Percentiles rank a stretch among this genome's conserved stretches.
These are phyloP conservation scores for Lophochroa leadbeateri DNA, from an alignment of 2,113 vertebrate species.

Conservation along the genomic window DNA sequence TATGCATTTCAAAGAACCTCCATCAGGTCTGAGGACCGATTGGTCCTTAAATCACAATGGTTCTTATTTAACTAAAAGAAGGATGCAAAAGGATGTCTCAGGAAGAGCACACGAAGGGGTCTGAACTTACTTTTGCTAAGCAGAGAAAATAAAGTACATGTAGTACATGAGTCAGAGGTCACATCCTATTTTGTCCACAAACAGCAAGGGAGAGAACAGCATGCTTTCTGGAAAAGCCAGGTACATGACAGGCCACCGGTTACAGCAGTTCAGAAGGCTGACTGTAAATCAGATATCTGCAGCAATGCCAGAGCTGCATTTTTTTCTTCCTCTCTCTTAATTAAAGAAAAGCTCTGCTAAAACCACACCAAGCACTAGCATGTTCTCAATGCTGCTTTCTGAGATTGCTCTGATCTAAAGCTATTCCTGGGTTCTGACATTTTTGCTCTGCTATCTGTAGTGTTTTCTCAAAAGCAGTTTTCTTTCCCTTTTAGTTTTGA, in stretches of 20 bases:
- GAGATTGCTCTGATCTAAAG: neutral
- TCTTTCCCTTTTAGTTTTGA: neutral
- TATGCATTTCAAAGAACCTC: neutral
- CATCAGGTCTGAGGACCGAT: neutral
- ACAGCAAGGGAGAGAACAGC: neutral
- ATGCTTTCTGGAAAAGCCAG: neutral
- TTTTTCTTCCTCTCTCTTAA: neutral
- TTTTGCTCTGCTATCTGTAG: neutral
- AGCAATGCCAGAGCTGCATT: neutral
- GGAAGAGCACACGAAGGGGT: neutral
- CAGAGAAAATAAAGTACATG: neutral
- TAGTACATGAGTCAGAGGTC: neutral
- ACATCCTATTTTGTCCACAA: neutral
- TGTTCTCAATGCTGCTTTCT: neutral
- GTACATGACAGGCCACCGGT: fast-evolving
- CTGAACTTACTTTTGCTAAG: neutral
- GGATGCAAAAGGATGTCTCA: neutral
- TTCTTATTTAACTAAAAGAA: neutral
- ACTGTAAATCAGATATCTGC: neutral
- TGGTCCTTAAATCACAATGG: neutral
- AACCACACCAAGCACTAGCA: neutral
- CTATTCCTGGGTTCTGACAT: neutral
- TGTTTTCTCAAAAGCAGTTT: neutral
- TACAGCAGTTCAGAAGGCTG: neutral
- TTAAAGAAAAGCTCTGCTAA: neutral